Conservation (phyloP, 2,888 invertebrate genomes). For the Polia nebulosa region DNA sequence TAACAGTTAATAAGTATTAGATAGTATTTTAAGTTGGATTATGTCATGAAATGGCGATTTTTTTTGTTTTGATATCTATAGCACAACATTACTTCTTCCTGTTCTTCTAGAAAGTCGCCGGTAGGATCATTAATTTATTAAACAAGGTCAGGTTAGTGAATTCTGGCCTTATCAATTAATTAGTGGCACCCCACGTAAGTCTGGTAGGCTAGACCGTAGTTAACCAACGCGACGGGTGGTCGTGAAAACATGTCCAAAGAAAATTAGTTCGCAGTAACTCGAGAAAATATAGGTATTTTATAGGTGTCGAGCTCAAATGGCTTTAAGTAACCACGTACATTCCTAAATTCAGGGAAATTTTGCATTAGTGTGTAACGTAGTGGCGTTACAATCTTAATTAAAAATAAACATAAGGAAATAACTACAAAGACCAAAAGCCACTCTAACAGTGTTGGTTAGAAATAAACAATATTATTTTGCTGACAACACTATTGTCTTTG, state of each 20-base stretch:
- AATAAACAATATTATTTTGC: no score
- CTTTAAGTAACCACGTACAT: background rate
- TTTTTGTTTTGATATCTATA: no score
- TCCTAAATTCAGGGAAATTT: background rate
- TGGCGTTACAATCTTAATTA: no score
- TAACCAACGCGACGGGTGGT: slow-evolving; percentile 28
- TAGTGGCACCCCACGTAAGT: slow-evolving; percentile 2
- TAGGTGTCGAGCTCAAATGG: slow-evolving; percentile 8
- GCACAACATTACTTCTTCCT: background rate
- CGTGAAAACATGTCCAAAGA: slow-evolving; percentile 29
- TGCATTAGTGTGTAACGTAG: no score
- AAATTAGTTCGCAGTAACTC: slow-evolving; percentile 48
- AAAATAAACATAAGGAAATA: no score
- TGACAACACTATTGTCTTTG: no score
- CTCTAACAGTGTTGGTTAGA: no score
- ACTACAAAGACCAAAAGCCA: no score
- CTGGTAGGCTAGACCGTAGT: slow-evolving; percentile 10
- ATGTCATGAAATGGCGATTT: no score
- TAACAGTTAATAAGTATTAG: background rate
- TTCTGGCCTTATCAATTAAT: background rate
- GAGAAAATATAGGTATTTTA: slow-evolving; percentile 26
- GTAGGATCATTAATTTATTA: slow-evolving; percentile 14
- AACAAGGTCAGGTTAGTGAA: background rate
- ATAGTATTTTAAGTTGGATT: background rate
- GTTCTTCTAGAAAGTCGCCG: background rate